Base-by-base conservation (phyloP, 2,888 invertebrate species). In the Campaea margaritaria region DNA sequence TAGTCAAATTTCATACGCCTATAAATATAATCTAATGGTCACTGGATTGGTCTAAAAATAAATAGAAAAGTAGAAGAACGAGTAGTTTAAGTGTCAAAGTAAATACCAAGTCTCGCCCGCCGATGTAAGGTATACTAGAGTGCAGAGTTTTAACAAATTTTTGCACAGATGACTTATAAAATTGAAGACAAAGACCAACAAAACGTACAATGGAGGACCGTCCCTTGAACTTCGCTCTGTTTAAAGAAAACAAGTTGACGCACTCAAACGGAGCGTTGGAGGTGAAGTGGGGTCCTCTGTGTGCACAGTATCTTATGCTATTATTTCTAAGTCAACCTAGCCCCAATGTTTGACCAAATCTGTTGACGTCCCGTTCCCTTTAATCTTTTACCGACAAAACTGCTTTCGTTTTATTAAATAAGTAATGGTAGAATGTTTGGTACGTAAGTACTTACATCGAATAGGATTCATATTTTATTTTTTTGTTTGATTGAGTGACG, bases 281-380 rank as follows among this genome's bases (percentile, higher is more conserved):
- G 79, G 75, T 89, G 80, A 86, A 90, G 89, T 86, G 80, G 84
- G 87, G 87, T 83, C 75, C 67, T 68, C 62, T 79, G 77, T 90
- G 85, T 89, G 82, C 87, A 76, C 74, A 89, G 85, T 87, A 87
- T 86, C 89, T 89, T 84, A 88, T 87, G 85, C 87, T 91, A 89
- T 91, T 91, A 91, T 91, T 89, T 91, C 89, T 87, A 88, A 88
- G 87, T 85, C 87, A 86, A 87, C 82, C 80, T 81, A 78, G 74
- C 79, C 79, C 81, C 79, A 76, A 82, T 90, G 84, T 91, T 91
- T 91, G 86, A 86, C 82, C 83, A 89, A 89, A 88, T 88, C 86
- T 88, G 79, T 89, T 82, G 83, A 84, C 82, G 83, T 85, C 82
- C 79, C 78, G 75, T 82, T 77, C 71, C 79, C 84, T 91, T 91